These are phyloP conservation scores for Andrena haemorrhoa DNA, from an alignment of 2,888 invertebrate species.

Conservation along the genomic window DNA sequence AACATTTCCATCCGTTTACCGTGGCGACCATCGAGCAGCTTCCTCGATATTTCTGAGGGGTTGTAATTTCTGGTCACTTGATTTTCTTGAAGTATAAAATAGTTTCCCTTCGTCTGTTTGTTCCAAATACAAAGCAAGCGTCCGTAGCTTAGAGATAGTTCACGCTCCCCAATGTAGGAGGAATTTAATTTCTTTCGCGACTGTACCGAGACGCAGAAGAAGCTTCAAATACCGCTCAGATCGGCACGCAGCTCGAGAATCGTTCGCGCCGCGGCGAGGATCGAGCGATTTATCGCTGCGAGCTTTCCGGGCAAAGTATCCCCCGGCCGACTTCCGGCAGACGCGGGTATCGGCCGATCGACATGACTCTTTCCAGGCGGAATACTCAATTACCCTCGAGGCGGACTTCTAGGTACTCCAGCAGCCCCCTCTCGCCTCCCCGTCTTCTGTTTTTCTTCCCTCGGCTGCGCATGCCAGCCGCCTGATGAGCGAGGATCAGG, in stretches of 20 bases:
- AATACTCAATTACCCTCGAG: conserved; percentile 81
- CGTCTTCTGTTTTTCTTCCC: background rate
- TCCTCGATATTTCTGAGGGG: background rate
- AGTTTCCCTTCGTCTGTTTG: too few species aligned
- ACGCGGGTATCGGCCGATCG: conserved; percentile 81
- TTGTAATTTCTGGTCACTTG: background rate
- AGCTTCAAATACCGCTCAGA: conserved; percentile 21
- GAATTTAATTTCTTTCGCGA: background rate
- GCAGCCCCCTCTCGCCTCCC: conserved; percentile 40
- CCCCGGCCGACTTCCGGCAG: conserved; percentile 81
- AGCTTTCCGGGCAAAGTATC: conserved; percentile 81
- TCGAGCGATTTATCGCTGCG: conserved; percentile 77
- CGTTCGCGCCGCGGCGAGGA: conserved; percentile 36
- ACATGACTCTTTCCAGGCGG: conserved; percentile 80
- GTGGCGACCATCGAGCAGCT: conserved; percentile 9
- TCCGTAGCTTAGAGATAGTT: too few species aligned
- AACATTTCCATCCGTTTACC: conserved; percentile 40
- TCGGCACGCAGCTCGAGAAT: conserved; percentile 22
- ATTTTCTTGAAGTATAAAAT: background rate
- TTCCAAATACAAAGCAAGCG: too few species aligned
- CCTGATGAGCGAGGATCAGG: conserved; percentile 13
- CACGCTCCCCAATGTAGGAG: background rate
- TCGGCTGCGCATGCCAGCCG: conserved; percentile 17
- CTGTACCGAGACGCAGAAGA: background rate
- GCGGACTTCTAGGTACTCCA: conserved; percentile 52